These are phyloP conservation scores for Listronotus bonariensis DNA, from an alignment of 1,140 invertebrate species.

Conservation along the genomic window DNA sequence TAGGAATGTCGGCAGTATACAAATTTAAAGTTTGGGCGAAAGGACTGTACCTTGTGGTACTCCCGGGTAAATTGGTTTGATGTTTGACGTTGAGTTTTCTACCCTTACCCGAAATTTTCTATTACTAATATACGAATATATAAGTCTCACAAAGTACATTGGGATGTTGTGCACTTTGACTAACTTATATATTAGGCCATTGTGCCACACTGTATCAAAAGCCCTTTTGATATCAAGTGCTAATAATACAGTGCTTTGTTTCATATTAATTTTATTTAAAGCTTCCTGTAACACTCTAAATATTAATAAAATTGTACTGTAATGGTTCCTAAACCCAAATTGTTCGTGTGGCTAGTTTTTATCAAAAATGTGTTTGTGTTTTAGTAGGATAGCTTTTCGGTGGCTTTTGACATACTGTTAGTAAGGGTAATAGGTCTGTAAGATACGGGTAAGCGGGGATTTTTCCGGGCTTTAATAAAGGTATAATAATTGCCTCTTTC, in stretches of 20 bases:
- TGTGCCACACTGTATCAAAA: slow-evolving; percentile 51
- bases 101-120: slow-evolving; percentile 44
- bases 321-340: slow-evolving; percentile 42
- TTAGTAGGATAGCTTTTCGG: slow-evolving; percentile 45
- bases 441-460: slow-evolving; percentile 30
- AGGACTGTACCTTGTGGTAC: slow-evolving; percentile 48
- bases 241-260: slow-evolving; percentile 37
- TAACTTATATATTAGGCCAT: slow-evolving; percentile 48
- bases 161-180: slow-evolving; percentile 23
- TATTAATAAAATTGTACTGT: slow-evolving; percentile 2
- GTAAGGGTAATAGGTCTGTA: slow-evolving; percentile 54
- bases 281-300: slow-evolving; percentile 15
- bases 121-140: slow-evolving; percentile 41
- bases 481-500: slow-evolving; percentile 48
- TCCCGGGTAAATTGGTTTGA: slow-evolving; percentile 34
- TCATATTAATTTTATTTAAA: slow-evolving; percentile 16
- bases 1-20: no score
- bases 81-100: slow-evolving; percentile 26
- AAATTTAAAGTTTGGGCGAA: no score
- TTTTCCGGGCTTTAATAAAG: slow-evolving; percentile 51
- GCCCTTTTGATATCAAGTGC: slow-evolving; percentile 50
- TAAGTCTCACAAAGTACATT: slow-evolving; percentile 34
- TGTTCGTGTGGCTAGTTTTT: slow-evolving; percentile 42
- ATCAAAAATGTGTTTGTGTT: neutral
- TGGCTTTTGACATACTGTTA: slow-evolving; percentile 45